These are phyloP conservation scores for Bufotes viridis DNA, from an alignment of 2,797 vertebrate genomes.

Conservation along the genomic window DNA sequence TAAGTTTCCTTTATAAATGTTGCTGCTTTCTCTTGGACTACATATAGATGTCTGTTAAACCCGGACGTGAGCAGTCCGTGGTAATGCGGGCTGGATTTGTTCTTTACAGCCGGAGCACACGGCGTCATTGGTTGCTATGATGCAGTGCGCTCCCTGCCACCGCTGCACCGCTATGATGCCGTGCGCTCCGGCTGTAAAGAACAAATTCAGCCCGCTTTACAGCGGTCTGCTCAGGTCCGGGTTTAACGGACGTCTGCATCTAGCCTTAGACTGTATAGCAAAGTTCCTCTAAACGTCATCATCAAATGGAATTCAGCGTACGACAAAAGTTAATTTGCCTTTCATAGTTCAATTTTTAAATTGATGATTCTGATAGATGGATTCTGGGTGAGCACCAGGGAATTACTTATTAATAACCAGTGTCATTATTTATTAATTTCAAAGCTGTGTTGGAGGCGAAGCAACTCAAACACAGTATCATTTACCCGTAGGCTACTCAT, in stretches of 20 bases:
- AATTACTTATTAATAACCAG: conserved; percentile 42
- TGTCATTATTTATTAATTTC: conserved; percentile 46
- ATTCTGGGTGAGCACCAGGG: conserved; percentile 23
- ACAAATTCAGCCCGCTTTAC: too few relatives aligned
- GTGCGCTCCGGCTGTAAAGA: too few relatives aligned
- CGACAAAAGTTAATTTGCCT: conserved; percentile 1
- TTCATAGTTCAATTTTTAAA: conserved; percentile 19
- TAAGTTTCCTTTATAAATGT: background rate
- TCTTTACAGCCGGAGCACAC: too few relatives aligned
- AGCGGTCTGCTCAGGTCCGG: too few relatives aligned
- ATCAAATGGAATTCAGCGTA: background rate
- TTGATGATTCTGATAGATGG: background rate
- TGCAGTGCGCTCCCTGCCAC: too few relatives aligned
- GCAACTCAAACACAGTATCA: conserved; percentile 28
- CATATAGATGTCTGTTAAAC: too few relatives aligned
- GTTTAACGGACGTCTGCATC: too few relatives aligned
- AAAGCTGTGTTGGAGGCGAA: conserved; percentile 41
- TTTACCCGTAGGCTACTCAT: conserved; percentile 21
- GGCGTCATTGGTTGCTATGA: too few relatives aligned
- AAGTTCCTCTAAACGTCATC: background rate
- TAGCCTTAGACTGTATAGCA: background rate
- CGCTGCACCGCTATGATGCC: too few relatives aligned
- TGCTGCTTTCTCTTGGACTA: too few relatives aligned
- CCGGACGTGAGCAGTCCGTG: too few relatives aligned
- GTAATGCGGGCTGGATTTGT: too few relatives aligned